phyloP scores from a whole-genome alignment of 2,797 vertebrate species.

The Anomalospiza imberbis region DNA sequence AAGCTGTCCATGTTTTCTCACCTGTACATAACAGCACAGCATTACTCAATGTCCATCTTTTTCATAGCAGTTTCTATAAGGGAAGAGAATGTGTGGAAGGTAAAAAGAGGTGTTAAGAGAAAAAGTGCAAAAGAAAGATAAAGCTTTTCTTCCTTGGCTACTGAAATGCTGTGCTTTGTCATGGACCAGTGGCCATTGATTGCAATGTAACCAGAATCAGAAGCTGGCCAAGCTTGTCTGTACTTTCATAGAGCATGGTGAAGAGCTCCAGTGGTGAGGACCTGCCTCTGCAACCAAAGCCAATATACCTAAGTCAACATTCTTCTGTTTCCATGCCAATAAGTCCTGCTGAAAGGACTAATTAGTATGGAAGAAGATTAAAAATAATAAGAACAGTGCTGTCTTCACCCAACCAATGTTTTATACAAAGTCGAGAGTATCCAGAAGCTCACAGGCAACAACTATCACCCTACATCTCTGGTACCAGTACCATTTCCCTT shows the following conservation, averaged over 20 bases:
- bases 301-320: not conserved
- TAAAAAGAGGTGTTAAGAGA: not conserved
- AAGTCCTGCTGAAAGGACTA: not conserved
- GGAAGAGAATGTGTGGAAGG: not conserved
- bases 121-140: not conserved
- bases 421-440: not conserved
- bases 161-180: not conserved
- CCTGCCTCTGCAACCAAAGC: not conserved
- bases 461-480: rapidly evolving
- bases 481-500: not conserved
- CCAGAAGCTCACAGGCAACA: not conserved
- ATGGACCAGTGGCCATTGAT: not conserved
- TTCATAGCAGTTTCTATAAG: not conserved
- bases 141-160: not conserved
- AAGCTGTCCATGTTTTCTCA: not conserved
- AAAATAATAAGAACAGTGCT: not conserved
- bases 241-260: not conserved
- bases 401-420: not conserved
- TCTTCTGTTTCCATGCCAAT: not conserved
- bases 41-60: not conserved
- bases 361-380: not conserved
- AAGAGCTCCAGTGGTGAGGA: not conserved
- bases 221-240: not conserved
- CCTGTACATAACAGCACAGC: not conserved
- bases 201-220: not conserved